phyloP scores from a whole-genome alignment of 1,140 invertebrate species.

The Cydia amplana region DNA sequence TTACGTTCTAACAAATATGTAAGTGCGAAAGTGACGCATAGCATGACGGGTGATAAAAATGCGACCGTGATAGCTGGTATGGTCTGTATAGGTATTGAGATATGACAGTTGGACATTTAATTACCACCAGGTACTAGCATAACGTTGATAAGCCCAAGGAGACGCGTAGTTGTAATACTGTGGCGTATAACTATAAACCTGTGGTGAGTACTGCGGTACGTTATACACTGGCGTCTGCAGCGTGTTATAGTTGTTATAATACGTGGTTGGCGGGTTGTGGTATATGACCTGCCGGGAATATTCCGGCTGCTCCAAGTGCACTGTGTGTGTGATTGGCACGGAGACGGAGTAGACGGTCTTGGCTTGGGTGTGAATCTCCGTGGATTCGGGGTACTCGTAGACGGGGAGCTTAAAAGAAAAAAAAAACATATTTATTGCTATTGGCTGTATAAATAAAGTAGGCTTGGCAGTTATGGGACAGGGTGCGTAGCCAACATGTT shows the following conservation, averaged over 20 bases:
- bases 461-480: too few relatives aligned
- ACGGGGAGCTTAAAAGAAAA: background rate
- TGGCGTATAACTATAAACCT: background rate
- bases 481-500: too few relatives aligned
- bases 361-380: constrained; percentile 5
- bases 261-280: background rate
- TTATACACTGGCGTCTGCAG: background rate
- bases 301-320: background rate
- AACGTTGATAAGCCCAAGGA: constrained; percentile 16
- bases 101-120: background rate
- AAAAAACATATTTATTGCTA: background rate
- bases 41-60: too few relatives aligned
- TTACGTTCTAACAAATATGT: too few relatives aligned
- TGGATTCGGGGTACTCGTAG: constrained; percentile 19
- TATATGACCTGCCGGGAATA: background rate
- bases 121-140: constrained; percentile 7
- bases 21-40: too few relatives aligned
- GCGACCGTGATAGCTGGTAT: too few relatives aligned
- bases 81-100: too few relatives aligned
- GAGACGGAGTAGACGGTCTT: constrained; percentile 6
- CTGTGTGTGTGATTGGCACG: constrained; percentile 25
- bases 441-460: too few relatives aligned
- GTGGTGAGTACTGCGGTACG: background rate
- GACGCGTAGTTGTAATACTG: background rate
- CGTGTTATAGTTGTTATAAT: background rate